Evolutionary conservation across 2,797 vertebrate genomes (phyloP), one percentile per base, ranked within the genome.

Genomic region (Sebastes itinus): DNA sequence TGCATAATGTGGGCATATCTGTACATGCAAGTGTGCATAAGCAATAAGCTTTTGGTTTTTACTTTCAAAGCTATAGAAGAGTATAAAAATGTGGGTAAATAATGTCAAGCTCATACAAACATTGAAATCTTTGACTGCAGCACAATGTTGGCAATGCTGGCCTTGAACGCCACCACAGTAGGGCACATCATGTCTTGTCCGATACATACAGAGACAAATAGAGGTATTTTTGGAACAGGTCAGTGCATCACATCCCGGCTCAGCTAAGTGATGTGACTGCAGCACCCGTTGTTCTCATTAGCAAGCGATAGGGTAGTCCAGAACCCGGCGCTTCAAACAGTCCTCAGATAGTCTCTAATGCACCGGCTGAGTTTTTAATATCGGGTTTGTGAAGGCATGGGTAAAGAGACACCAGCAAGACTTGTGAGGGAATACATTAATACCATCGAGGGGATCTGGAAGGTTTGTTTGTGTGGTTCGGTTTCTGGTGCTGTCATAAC

Each of bases 371-470:
- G 42, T 77, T 81, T 81, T 78, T 61, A 86, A 87, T 49, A 76
- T 69, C 16, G 25, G 46, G 35, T 82, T 64, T 85, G 70, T 60
- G 69, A 75, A 84, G 60, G 75, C 62, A 58, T 30, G 27, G 20
- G 72, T 18, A 67, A 58, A 82, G 28, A 79, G 14, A 80, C 56
- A 66, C 30, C n/a, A 77, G 68, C 30, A 67, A 58, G 38, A 75
- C 80, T 85, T 90, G 56, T 81, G 62, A 87, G 65, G 22, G 84
- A 90, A 92, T 88, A 78, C 75, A 54, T 88, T 72, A 87, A 88
- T 76, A 68, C 20, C 56, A 66, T 56, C 56, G 55, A 67, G 65
- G 72, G 54, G 60, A 63, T 84, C 25, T 79, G 72, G 70, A 75
- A 32, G 68, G 59, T 83, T 64, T 82, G 59, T 88, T 90, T 87